phyloP scores from a whole-genome alignment of 1,140 invertebrate genomes.

The Trinorchestia longiramus region DNA sequence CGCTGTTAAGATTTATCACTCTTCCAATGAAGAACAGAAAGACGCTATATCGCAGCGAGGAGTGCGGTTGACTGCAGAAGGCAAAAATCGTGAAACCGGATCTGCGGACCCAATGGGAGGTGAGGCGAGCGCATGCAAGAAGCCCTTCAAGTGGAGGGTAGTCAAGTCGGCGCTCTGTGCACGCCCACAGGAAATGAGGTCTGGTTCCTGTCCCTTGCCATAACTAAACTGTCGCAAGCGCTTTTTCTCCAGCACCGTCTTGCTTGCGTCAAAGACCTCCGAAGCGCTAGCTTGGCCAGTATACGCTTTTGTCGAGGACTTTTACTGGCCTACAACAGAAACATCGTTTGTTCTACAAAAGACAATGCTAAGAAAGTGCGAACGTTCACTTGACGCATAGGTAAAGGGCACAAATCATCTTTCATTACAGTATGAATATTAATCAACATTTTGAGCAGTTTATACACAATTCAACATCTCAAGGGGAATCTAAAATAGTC shows the following conservation, averaged over 20 bases:
- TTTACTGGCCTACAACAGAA: neutral
- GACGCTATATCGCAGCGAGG: neutral
- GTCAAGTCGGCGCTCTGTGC: neutral
- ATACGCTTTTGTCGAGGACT: slow-evolving; percentile 16
- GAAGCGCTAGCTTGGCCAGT: neutral
- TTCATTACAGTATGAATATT: no score
- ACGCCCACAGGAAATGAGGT: slow-evolving; percentile 47
- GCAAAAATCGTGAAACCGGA: slow-evolving; percentile 26
- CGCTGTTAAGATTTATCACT: neutral
- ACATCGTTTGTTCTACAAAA: neutral
- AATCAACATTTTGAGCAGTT: no score
- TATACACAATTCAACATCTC: no score
- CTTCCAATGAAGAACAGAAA: neutral
- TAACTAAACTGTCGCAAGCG: slow-evolving; percentile 17
- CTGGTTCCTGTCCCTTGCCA: slow-evolving; percentile 17
- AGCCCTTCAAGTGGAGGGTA: slow-evolving; percentile 36
- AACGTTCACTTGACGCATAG: no score
- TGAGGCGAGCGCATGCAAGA: slow-evolving; percentile 41
- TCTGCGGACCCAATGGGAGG: slow-evolving; percentile 17
- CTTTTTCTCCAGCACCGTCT: neutral
- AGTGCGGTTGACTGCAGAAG: slow-evolving; percentile 28
- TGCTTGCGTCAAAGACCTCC: neutral
- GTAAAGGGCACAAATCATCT: no score
- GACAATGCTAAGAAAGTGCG: no score
- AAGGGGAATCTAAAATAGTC: no score